Evolutionary conservation across 1,140 invertebrate genomes (phyloP).

Genomic region (Periplaneta americana): DNA sequence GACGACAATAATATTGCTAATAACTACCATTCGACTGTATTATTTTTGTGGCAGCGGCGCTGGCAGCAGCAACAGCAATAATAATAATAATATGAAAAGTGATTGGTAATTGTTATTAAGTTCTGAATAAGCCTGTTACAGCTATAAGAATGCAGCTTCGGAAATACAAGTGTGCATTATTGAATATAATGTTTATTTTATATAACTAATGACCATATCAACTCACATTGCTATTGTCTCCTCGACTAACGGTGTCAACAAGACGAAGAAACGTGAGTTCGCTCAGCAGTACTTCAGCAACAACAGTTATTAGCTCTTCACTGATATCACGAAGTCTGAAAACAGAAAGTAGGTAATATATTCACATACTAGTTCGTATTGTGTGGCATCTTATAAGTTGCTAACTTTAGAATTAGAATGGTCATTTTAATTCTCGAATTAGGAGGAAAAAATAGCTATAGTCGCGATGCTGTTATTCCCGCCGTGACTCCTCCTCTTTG

Average conservation of each 20-base stretch:
- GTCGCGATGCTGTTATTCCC: no score
- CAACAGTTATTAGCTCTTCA: slow-evolving; percentile 13
- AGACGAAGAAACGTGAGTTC: slow-evolving; percentile 13
- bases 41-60: no score
- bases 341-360: background rate
- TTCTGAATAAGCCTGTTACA: background rate
- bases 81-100: background rate
- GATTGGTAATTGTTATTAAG: background rate
- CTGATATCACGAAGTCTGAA: slow-evolving; percentile 16
- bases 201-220: background rate
- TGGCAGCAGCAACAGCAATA: background rate
- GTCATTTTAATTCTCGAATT: no score
- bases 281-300: slow-evolving; percentile 15
- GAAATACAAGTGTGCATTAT: no score
- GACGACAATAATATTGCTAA: no score
- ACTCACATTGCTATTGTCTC: background rate
- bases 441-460: no score
- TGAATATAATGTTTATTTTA: background rate
- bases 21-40: background rate
- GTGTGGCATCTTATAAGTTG: no score
- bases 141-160: no score
- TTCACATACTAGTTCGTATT: no score
- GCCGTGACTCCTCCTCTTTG: no score
- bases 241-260: background rate
- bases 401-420: no score